phyloP scores from a whole-genome alignment of 64 coral and sea anemone genomes.

The Porites lutea region DNA sequence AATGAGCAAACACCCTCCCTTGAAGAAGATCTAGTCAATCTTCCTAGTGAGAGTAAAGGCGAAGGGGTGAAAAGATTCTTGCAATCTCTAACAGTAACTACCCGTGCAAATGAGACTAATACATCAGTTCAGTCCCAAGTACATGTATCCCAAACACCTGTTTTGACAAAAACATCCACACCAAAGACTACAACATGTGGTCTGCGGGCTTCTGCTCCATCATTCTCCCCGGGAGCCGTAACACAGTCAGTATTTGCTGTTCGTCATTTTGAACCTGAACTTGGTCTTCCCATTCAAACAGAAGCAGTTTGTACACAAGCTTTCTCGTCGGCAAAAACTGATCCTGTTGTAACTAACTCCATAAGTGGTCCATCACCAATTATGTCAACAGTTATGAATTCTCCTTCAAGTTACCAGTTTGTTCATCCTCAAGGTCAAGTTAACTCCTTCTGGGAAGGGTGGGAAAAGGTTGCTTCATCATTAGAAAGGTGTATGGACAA shows the following conservation, averaged over 20 bases:
- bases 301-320: not conserved
- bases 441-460: not conserved
- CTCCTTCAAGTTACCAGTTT: not conserved
- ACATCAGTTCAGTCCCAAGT: constrained; percentile 14
- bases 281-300: not conserved
- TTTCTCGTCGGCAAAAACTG: not conserved
- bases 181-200: not conserved
- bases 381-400: constrained; percentile 1
- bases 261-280: not conserved
- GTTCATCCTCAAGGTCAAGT: not conserved
- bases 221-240: not conserved
- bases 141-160: not conserved
- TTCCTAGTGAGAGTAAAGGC: not conserved
- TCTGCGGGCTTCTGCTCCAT: not conserved
- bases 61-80: constrained; percentile 10
- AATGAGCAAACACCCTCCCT: not conserved
- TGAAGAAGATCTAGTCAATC: too few relatives aligned
- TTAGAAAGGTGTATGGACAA: constrained; percentile 67
- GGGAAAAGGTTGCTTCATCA: not conserved
- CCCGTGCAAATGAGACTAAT: not conserved
- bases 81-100: not conserved
- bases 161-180: constrained; percentile 13
- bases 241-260: not conserved
- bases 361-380: constrained; percentile 5
- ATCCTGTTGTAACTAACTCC: not conserved